These are phyloP conservation scores for Nomada goodeniana DNA, from an alignment of 2,888 invertebrate genomes.

Conservation along the genomic window DNA sequence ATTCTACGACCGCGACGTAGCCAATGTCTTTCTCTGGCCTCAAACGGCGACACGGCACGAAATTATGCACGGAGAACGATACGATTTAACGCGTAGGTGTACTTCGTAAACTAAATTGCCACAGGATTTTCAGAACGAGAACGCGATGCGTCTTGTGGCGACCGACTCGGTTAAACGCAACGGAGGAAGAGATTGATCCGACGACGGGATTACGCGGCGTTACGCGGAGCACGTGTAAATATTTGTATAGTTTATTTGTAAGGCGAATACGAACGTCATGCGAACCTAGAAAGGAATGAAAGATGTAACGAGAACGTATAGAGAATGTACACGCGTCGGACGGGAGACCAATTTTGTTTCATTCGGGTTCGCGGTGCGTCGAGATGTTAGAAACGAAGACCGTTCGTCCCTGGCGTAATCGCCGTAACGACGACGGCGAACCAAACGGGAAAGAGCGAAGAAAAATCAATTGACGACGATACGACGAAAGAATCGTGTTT, in stretches of 20 bases:
- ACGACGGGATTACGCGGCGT: constrained; percentile 32
- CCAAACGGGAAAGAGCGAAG: not conserved
- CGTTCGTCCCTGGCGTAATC: not conserved
- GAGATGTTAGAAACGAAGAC: not conserved
- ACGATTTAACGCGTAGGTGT: constrained; percentile 2
- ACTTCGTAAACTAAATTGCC: constrained; percentile 30
- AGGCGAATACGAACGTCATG: constrained; percentile 31
- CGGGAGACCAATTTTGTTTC: constrained; percentile 46
- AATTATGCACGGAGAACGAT: not conserved
- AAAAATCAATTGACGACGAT: not conserved
- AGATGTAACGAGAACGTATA: not conserved
- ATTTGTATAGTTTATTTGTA: constrained; percentile 79
- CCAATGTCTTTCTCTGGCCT: constrained; percentile 46
- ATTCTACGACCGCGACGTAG: not conserved
- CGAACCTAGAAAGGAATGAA: not conserved
- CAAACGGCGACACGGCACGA: constrained; percentile 35
- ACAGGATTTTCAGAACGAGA: not conserved
- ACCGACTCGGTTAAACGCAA: constrained; percentile 3
- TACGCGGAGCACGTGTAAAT: constrained; percentile 74
- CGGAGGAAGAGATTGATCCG: not conserved
- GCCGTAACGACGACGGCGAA: not conserved
- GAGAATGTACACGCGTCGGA: not conserved
- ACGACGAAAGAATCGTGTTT: not conserved
- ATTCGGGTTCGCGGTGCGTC: constrained; percentile 13
- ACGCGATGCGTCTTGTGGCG: not conserved